Conservation (phyloP, 2,113 vertebrate species). For the Campylorhamphus procurvoides region DNA sequence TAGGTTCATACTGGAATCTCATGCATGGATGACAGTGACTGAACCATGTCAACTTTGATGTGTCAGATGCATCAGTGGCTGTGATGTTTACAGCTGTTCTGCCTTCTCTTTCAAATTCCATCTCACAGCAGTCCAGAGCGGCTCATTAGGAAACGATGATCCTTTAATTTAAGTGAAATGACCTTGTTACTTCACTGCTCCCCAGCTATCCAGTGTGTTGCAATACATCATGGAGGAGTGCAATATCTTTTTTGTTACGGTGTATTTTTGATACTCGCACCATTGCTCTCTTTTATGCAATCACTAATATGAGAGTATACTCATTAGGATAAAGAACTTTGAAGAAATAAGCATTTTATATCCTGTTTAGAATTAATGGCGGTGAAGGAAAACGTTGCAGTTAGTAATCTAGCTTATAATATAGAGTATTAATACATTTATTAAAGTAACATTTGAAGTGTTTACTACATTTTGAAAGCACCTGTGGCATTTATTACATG, state of each 20-base stretch:
- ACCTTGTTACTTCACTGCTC: slow-evolving; percentile 38
- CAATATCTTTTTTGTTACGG: accelerated
- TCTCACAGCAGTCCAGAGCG: slow-evolving; percentile 34
- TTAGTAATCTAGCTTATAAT: neutral
- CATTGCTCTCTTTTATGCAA: neutral
- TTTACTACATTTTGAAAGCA: neutral
- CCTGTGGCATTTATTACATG: neutral
- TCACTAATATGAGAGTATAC: neutral
- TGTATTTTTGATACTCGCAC: neutral
- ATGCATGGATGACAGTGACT: slow-evolving; percentile 54
- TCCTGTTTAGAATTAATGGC: neutral
- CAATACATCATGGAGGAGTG: neutral
- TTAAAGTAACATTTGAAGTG: neutral
- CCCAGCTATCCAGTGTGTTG: neutral
- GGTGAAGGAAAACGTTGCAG: neutral
- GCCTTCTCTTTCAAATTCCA: slow-evolving; percentile 55
- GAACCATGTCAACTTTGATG: slow-evolving; percentile 57
- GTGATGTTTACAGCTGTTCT: slow-evolving; percentile 73
- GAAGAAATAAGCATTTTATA: neutral
- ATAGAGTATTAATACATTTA: neutral
- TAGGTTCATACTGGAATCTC: slow-evolving; percentile 64
- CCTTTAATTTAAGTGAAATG: slow-evolving; percentile 44
- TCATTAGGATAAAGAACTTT: neutral
- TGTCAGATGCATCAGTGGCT: slow-evolving; percentile 44
- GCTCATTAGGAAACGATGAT: slow-evolving; percentile 6